A percentile compares a stretch with the other conserved stretches of the same genome.
These are phyloP conservation scores for Urocyon cinereoargenteus DNA, from an alignment of 2,797 vertebrate genomes.

Conservation along the genomic window DNA sequence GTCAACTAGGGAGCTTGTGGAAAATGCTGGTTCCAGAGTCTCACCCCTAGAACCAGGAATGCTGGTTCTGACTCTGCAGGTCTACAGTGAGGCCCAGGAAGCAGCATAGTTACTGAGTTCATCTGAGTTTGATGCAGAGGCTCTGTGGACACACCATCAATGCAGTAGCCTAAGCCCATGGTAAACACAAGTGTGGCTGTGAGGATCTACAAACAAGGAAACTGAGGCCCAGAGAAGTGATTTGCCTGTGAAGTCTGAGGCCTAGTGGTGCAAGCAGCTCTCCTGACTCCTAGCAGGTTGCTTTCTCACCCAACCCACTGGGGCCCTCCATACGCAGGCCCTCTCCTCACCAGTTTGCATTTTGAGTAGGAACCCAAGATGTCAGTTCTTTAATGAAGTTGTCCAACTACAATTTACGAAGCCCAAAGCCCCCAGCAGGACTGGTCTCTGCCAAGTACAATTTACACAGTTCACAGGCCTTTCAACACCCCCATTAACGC, in stretches of 20 bases:
- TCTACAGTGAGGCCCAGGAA: not conserved
- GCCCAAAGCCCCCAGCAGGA: conserved; percentile 75
- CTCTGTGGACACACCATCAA: not conserved
- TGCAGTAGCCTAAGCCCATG: fast-evolving
- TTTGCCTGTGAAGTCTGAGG: not conserved
- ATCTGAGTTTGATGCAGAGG: not conserved
- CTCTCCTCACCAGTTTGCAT: conserved; percentile 15
- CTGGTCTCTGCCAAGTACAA: conserved; percentile 86
- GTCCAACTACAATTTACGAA: conserved; percentile 87
- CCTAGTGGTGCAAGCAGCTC: not conserved
- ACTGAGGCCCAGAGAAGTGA: not conserved
- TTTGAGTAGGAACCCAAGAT: conserved; percentile 82
- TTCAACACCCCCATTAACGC: conserved; percentile 77
- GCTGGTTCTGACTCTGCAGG: no score
- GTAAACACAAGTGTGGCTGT: not conserved
- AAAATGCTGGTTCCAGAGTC: not conserved
- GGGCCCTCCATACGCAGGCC: not conserved
- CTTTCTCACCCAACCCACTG: not conserved
- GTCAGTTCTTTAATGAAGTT: conserved; percentile 85
- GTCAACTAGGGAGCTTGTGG: not conserved
- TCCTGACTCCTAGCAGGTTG: not conserved
- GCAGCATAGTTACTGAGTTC: not conserved
- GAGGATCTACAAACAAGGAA: not conserved
- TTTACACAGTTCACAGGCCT: conserved; percentile 85
- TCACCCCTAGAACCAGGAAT: not conserved